Evolutionary conservation across 2,113 vertebrate species (phyloP), one percentile per base, ranked within the genome.

Genomic region (Oryzias curvinotus): DNA sequence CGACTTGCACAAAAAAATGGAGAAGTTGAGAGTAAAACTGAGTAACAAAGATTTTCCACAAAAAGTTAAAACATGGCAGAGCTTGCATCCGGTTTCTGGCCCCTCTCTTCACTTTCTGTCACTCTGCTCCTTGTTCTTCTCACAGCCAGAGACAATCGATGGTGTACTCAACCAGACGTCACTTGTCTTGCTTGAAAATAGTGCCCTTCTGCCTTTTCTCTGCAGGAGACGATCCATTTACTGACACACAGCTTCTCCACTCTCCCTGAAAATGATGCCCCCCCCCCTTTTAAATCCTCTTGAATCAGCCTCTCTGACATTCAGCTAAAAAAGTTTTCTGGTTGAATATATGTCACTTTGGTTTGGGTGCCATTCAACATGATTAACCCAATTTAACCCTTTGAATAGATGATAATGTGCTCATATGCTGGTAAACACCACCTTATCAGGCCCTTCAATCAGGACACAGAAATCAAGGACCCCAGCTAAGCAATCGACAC

Each of bases 131-230:
- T 75, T 73, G 77, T 77, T 83, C 75, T 67, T 82, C 67, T 79
- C 78, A 45, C 86, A 76, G 79, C 75, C 85, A 62, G 82, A 81
- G 71, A 85, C 81, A 80, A 91, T 90, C 90, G 77, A 90, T 91
- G 87, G 65, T 69, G 80, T 83, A 62, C 81, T 83, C 76, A 75
- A 81, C 36, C 79, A 80, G 69, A 88, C 84, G 79, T 69, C 67
- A 82, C 85, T 78, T 55, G 76, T 84, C 79, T 77, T 68, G 64
- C 81, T 83, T 82, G 83, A 78, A 87, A 86, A 87, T 75, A 75
- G 78, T 71, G 75, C 21, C 65, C n/a, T 54, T 67, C 84, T 68
- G 65, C 52, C 63, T 85, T 83, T 82, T 80, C 82, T 71, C 82
- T 26, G 51, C 62, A 62, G 57, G 72, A 72, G 67, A 65, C 43